Evolutionary conservation across 2,888 invertebrate species (phyloP), one percentile per base, ranked within the genome.

Genomic region (Dichetophora obliterata): DNA sequence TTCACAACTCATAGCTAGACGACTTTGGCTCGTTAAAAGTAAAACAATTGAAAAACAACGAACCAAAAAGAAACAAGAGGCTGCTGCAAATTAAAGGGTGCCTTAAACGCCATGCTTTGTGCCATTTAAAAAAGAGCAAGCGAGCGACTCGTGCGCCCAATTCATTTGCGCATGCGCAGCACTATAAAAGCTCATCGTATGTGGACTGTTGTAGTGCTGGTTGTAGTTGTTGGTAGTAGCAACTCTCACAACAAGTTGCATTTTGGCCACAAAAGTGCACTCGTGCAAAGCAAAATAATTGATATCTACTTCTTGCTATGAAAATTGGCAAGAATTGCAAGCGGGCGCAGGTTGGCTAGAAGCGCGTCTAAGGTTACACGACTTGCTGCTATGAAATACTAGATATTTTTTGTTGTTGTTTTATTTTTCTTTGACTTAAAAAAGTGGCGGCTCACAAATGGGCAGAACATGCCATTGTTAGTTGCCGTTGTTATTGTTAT

Each of bases 71-170:
- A n/a, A n/a, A n/a, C n/a, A 19, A 19, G 19, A 54, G 54, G 54
- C 54, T 54, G 54, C 54, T 54, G 19, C 54, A 54, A 54, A 54
- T 54, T 54, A 54, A 54, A 54, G 54, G 54, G 54, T 54, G 54
- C 19, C 19, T 22, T n/a, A 54, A 19, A 54, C 22, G 54, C 43
- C 43, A 43, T 43, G 43, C 43, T 54, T 54, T n/a, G 54, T 19
- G 54, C 19, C n/a, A 54, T 19, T 22, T 22, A 54, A 43, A 43
- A 43, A 19, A 22, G 19, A 54, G 19, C 54, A 54, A 54, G 22
- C 6, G n/a, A 54, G 6, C 54, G 54, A 54, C 54, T 54, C 54
- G 54, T 54, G 54, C 54, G 54, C 19, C 19, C 54, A 54, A 54
- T 54, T 54, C 54, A 54, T 54, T 54, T 54, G 54, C 8, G 54